A percentile compares a stretch with the other conserved stretches of the same genome.
Evolutionary conservation across 2,797 vertebrate genomes (phyloP).

Genomic region (Parauchenoglanis ngamensis): DNA sequence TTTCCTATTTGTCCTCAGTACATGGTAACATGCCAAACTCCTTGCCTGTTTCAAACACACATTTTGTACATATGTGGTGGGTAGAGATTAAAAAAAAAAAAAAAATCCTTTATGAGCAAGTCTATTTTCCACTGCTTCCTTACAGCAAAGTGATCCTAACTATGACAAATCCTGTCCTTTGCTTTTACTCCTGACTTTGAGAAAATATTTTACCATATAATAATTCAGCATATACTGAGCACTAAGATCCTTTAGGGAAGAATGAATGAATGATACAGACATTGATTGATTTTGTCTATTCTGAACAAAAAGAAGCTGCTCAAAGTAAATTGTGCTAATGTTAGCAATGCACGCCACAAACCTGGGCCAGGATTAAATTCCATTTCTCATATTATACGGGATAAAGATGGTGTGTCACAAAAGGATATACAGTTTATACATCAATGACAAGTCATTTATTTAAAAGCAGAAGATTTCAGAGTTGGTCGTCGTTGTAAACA

Average conservation of each 20-base stretch:
- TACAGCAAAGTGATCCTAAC: not conserved
- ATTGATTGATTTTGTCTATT: not conserved
- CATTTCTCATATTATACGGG: not conserved
- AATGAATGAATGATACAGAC: not conserved
- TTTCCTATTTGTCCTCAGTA: not conserved
- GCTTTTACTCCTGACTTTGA: not conserved
- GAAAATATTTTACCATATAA: not conserved
- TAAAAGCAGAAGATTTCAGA: not conserved
- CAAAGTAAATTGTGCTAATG: not conserved
- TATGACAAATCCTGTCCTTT: not conserved
- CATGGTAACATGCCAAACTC: not conserved
- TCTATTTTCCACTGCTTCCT: not conserved
- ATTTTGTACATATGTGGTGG: not conserved
- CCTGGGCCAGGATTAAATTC: not conserved
- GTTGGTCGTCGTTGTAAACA: not conserved
- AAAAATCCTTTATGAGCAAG: not conserved
- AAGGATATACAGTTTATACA: not conserved
- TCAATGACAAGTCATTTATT: not conserved
- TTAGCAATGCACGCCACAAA: not conserved
- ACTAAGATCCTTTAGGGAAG: not conserved
- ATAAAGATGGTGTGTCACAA: not conserved
- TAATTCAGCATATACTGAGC: not conserved
- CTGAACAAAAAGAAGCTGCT: not conserved
- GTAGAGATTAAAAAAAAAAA: not conserved
- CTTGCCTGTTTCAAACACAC: not conserved